Evolutionary conservation across 2,888 invertebrate species (phyloP), one percentile per base, ranked within the genome.

Genomic region (Rotaria sp.): DNA sequence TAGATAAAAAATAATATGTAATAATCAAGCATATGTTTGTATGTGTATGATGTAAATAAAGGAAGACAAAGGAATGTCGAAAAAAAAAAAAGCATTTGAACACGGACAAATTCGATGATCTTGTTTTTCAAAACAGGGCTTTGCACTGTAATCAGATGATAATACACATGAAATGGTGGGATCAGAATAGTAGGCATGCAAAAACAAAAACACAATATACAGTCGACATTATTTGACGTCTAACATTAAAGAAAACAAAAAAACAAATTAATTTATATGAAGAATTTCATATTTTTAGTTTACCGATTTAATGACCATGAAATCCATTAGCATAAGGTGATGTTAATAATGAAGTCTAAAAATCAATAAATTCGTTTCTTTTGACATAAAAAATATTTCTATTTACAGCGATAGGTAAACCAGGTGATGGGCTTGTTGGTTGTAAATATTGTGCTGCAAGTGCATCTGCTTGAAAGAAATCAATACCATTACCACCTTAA

Each of bases 91-190:
- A 67, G 24, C 24, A 10, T 67, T 67, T 30, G 30, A 67, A 67
- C 24, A 21, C 24, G 52, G 24, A 52, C 24, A 24, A 52, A 52
- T 55, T 38, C 15, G 30, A 30, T 35, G 67, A 67, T 67, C 21
- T 67, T 35, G 35, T 67, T 80, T 80, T 52, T 67, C 45, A 45
- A 75, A 80, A 80, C 80, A 80, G 80, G 80, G 80, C 80, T 80
- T 80, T 80, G 80, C 80, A 80, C 80, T 80, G 80, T 80, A 80
- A 80, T 80, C 80, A 80, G 67, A 80, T 80, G 45, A 80, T 80
- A 80, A 80, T 80, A 80, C 67, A 80, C n/a, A 80, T 24, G 26
- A n/a, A 26, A 80, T 80, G 45, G 45, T 80, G n/a, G 45, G 41
- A 80, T 45, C 45, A 80, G 80, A 80, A 15, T 45, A 80, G 11